Evolutionary conservation across 2,113 vertebrate species (phyloP).

Genomic region (Chamaea fasciata): DNA sequence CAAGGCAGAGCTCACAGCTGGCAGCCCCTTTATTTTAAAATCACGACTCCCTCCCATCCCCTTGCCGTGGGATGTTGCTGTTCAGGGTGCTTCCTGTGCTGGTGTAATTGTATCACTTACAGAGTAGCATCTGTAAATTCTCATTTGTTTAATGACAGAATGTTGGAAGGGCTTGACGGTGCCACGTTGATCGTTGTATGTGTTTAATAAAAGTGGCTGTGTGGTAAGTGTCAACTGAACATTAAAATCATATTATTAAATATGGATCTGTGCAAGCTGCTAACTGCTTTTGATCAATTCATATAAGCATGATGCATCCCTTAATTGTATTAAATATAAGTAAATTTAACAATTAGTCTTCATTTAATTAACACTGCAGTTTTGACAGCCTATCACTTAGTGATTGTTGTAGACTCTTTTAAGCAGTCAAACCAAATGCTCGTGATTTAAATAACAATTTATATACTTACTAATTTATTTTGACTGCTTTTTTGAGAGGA

Average conservation of each 20-base stretch:
- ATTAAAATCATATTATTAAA: constrained; percentile 20
- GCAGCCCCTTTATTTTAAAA: neutral
- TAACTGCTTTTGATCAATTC: neutral
- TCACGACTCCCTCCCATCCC: neutral
- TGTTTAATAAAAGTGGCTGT: neutral
- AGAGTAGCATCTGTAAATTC: neutral
- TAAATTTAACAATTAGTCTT: constrained; percentile 38
- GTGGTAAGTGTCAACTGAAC: neutral
- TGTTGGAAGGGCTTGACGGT: neutral
- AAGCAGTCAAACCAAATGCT: neutral
- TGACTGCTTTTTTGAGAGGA: neutral
- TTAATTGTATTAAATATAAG: neutral
- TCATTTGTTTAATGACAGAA: neutral
- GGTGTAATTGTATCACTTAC: neutral
- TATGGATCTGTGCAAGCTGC: neutral
- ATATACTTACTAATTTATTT: neutral
- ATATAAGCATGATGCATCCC: neutral
- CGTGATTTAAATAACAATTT: neutral
- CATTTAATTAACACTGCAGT: neutral
- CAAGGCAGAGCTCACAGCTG: neutral
- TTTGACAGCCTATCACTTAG: neutral
- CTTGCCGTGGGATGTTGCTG: neutral
- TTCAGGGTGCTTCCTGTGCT: neutral
- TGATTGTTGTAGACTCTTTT: neutral
- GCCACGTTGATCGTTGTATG: neutral